Percentiles rank a stretch among this genome's conserved stretches.
These are phyloP conservation scores for Eilema sororculum DNA, from an alignment of 2,888 invertebrate genomes.

Conservation along the genomic window DNA sequence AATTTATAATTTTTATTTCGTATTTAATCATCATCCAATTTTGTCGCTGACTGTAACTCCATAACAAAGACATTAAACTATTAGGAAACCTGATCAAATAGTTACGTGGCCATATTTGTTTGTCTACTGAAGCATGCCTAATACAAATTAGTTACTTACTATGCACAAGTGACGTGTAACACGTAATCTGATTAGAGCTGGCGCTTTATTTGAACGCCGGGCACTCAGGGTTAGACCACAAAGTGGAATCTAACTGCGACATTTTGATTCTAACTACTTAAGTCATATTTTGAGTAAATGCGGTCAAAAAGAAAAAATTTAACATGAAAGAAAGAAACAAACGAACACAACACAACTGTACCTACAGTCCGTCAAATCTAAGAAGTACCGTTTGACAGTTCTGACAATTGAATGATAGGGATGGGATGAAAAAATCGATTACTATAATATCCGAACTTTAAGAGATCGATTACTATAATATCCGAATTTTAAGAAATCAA, in stretches of 20 bases:
- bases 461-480: too few species aligned
- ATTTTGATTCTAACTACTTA: background rate
- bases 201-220: constrained; percentile 16
- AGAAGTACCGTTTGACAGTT: too few species aligned
- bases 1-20: too few species aligned
- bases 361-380: too few species aligned
- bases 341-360: too few species aligned
- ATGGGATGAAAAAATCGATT: too few species aligned
- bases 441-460: too few species aligned
- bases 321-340: too few species aligned
- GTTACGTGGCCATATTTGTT: constrained; percentile 19
- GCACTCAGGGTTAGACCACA: background rate
- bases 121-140: constrained; percentile 14
- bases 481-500: too few species aligned
- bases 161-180: constrained; percentile 22
- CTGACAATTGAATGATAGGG: too few species aligned
- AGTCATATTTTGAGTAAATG: background rate
- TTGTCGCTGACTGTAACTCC: background rate
- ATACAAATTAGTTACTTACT: constrained; percentile 13
- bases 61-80: background rate
- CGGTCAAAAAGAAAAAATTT: too few species aligned
- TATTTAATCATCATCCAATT: background rate
- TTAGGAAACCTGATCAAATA: constrained; percentile 7
- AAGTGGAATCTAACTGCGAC: background rate
- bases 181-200: constrained; percentile 35